A percentile compares a stretch with the other conserved stretches of the same genome.
phyloP scores from a whole-genome alignment of 2,888 invertebrate species.

The Nemapogon koenigi region DNA sequence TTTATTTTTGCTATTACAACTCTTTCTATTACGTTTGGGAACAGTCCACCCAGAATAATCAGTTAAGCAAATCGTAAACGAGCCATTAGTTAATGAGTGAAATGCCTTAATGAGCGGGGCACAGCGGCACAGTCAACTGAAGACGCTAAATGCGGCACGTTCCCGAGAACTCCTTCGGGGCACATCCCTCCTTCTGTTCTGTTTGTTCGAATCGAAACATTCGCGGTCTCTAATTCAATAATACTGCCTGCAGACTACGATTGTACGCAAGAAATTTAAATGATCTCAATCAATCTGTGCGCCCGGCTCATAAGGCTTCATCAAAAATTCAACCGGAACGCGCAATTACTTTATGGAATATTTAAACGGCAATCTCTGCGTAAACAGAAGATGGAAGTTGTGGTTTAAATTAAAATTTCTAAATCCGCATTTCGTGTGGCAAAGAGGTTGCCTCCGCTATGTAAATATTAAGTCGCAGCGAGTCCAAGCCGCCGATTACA shows the following conservation, averaged over 20 bases:
- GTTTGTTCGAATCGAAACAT: conserved; percentile 46
- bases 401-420: conserved; percentile 46
- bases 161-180: conserved; percentile 4
- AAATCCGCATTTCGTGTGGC: conserved; percentile 42
- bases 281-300: conserved; percentile 50
- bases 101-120: too few species aligned
- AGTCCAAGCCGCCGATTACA: conserved; percentile 42
- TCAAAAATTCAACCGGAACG: conserved; percentile 54
- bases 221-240: conserved; percentile 47
- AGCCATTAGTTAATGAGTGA: too few species aligned
- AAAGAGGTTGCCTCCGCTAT: conserved; percentile 46
- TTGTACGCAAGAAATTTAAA: conserved; percentile 55
- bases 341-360: conserved; percentile 56
- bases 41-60: too few species aligned
- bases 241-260: conserved; percentile 33
- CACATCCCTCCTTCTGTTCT: conserved; percentile 26
- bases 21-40: too few species aligned
- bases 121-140: too few species aligned
- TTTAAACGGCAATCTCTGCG: conserved; percentile 48
- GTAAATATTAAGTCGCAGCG: conserved; percentile 47
- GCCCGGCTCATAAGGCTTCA: conserved; percentile 46
- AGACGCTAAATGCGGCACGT: too few species aligned
- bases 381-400: conserved; percentile 47
- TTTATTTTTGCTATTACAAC: too few species aligned
- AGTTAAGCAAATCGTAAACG: too few species aligned